Evolutionary conservation across 37 sponge, comb jelly and placozoan genomes (phyloP).

Genomic region (Amphimedon queenslandica): DNA sequence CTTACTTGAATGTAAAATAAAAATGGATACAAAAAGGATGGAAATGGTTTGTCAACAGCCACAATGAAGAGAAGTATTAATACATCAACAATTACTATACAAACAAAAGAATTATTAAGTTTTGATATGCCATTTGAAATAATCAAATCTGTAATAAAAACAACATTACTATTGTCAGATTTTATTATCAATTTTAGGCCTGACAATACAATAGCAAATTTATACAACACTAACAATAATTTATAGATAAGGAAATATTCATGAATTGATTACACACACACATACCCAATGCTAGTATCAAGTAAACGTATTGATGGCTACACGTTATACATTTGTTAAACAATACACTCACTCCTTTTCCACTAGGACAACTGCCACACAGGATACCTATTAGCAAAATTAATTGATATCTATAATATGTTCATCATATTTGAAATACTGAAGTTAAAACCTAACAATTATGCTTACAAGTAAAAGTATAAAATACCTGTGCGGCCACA

Average conservation of each 20-base stretch:
- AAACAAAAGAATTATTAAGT: background rate
- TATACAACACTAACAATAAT: too few relatives aligned
- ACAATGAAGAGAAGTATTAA: conserved; percentile 2
- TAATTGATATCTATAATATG: too few relatives aligned
- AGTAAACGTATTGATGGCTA: background rate
- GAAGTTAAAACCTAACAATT: too few relatives aligned
- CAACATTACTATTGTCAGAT: too few relatives aligned
- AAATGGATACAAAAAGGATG: background rate
- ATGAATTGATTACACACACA: background rate
- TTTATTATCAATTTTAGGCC: too few relatives aligned
- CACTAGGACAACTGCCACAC: background rate
- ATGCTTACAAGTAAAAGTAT: too few relatives aligned
- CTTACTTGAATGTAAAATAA: background rate
- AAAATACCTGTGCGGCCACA: conserved; percentile 11
- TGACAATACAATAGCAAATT: too few relatives aligned
- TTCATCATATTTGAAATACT: too few relatives aligned
- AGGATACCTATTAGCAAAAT: background rate
- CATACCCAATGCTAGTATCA: background rate
- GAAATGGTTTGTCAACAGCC: background rate
- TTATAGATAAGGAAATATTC: too few relatives aligned
- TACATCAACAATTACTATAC: conserved; percentile 16
- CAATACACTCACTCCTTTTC: conserved; percentile 8
- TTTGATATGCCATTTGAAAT: too few relatives aligned
- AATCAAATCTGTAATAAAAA: too few relatives aligned
- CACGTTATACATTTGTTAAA: background rate